A percentile compares a stretch with the other conserved stretches of the same genome.
These are phyloP conservation scores for Strigamia transsilvanica DNA, from an alignment of 2,888 invertebrate species.

Conservation along the genomic window DNA sequence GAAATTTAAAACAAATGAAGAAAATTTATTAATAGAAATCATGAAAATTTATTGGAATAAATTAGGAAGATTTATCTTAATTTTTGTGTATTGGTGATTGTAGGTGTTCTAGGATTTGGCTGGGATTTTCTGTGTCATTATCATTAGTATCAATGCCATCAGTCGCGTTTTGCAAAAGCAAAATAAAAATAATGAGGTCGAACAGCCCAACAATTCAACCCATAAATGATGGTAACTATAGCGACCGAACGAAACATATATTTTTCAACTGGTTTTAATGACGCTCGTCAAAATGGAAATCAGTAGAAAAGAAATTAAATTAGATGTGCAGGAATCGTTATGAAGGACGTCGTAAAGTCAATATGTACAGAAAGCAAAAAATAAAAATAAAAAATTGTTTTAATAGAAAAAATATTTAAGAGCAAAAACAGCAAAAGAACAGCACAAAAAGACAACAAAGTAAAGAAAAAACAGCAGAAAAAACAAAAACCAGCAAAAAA, in stretches of 20 bases:
- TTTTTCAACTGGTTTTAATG: not conserved
- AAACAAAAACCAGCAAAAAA: too few relatives aligned
- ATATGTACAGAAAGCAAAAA: not conserved
- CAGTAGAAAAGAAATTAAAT: not conserved
- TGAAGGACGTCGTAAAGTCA: not conserved
- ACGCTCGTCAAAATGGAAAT: not conserved
- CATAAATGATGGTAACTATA: not conserved
- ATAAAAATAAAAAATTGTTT: not conserved
- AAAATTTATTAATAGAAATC: too few relatives aligned
- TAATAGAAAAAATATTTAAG: not conserved
- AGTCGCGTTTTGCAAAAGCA: not conserved
- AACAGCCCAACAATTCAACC: not conserved
- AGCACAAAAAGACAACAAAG: too few relatives aligned
- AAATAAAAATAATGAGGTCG: slow-evolving; percentile 31
- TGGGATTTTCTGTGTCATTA: not conserved
- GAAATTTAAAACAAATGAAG: too few relatives aligned
- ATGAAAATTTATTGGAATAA: too few relatives aligned
- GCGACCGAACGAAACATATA: slow-evolving; percentile 19
- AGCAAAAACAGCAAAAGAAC: not conserved
- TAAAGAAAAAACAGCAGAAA: too few relatives aligned
- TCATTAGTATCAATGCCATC: not conserved
- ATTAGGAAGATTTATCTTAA: too few relatives aligned
- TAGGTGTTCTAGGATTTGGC: too few relatives aligned
- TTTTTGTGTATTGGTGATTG: too few relatives aligned
- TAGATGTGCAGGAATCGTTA: not conserved